Conservation (phyloP, 2,113 vertebrate species). For the Eclectus roratus region DNA sequence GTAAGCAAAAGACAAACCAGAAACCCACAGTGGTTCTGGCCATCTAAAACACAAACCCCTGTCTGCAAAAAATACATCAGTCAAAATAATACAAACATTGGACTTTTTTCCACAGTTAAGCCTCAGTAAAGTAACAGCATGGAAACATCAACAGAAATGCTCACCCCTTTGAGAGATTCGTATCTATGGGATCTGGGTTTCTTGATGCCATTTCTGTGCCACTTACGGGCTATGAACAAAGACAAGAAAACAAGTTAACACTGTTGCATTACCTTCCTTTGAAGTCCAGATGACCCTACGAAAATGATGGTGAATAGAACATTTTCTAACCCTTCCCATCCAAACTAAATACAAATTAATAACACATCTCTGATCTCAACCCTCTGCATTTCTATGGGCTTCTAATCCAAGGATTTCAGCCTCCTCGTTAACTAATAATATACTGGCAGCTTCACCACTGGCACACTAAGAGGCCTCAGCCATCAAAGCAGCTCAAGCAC, state of each 20-base stretch:
- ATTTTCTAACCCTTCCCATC: not conserved
- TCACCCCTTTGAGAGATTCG: conserved; percentile 93
- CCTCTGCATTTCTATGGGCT: accelerated
- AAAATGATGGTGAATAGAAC: accelerated
- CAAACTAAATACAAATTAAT: not conserved
- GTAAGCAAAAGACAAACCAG: not conserved
- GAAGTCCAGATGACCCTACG: accelerated
- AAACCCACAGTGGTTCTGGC: not conserved
- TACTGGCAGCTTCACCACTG: accelerated
- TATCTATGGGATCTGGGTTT: conserved; percentile 89
- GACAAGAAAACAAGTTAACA: not conserved
- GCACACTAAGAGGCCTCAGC: accelerated
- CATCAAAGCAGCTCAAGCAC: too few relatives aligned
- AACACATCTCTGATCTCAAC: accelerated
- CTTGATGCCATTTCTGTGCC: conserved; percentile 98
- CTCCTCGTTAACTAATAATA: not conserved
- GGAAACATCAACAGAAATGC: not conserved
- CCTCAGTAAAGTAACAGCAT: not conserved
- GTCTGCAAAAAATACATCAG: accelerated
- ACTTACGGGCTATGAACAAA: conserved; percentile 85
- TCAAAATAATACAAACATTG: not conserved
- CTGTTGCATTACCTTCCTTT: not conserved
- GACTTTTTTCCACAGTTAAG: not conserved
- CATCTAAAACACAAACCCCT: not conserved
- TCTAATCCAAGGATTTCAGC: not conserved